Evolutionary conservation across 2,888 invertebrate species (phyloP), one percentile per base, ranked within the genome.

Genomic region (Villa cingulata): DNA sequence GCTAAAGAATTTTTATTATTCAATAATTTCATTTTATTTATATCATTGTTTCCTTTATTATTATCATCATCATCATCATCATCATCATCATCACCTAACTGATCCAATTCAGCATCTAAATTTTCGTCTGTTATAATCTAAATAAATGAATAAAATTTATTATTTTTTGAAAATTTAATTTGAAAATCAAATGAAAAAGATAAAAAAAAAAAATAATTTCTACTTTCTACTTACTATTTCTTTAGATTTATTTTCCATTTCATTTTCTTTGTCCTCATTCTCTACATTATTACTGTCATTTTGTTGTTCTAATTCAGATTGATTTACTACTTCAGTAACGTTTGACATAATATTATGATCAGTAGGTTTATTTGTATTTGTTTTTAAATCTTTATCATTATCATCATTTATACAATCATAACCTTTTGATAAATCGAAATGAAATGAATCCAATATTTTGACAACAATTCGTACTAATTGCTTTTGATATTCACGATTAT

Each of bases 391-490:
- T 23, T 55, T 54, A 20, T 56, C 54, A 16, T 62, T 50, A 37
- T 58, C 56, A 20, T 61, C 58, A 36, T 59, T 60, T 1, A 59
- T 55, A 17, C 62, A 62, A 4, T 54, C 55, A 46, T 72, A 64
- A 6, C 74, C 77, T 62, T 81, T 80, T 0, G 77, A 77, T 43
- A 95, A 72, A 71, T 95, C 88, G 65, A 86, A 96, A 70, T 95
- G 95, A 62, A 95, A 96, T 1, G 86, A 80, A 62, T 95, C 90
- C 53, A 96, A 72, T 51, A 96, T 81, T 1, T 79, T 78, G 0
- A 85, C 80, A 15, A 86, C 73, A 48, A 87, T 73, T 48, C 83
- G 74, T 10, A 91, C 85, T 48, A 86, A 71, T 58, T 91, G 87
- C 57, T 86, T 90, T 59, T 92, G 92, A 62, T 81, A 81, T 36